Conservation (phyloP, 2,113 vertebrate genomes). For the Erythrolamprus reginae region DNA sequence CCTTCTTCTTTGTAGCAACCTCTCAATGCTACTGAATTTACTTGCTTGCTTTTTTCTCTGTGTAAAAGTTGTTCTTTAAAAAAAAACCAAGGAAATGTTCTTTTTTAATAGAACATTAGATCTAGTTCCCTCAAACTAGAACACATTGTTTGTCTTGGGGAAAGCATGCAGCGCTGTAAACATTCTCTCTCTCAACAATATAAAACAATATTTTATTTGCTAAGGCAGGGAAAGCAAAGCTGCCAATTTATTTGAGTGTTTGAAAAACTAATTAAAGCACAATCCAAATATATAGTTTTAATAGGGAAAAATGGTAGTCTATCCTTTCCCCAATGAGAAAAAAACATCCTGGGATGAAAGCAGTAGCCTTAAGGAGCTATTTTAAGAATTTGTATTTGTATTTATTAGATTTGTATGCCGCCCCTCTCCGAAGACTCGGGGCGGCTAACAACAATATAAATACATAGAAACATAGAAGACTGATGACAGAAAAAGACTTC, state of each 20-base stretch:
- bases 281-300: background rate
- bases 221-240: background rate
- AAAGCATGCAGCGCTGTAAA: background rate
- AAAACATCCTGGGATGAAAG: background rate
- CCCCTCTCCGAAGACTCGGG: too few species aligned
- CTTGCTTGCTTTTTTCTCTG: too few species aligned
- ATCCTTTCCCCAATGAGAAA: background rate
- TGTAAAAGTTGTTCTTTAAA: background rate
- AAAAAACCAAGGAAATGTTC: background rate
- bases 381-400: too few species aligned
- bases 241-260: background rate
- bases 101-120: background rate
- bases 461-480: too few species aligned
- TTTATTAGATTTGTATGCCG: too few species aligned
- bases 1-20: too few species aligned
- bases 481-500: too few species aligned
- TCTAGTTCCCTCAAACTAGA: background rate
- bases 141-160: background rate
- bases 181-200: too few species aligned
- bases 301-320: accelerated
- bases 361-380: background rate
- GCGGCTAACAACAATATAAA: too few species aligned
- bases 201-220: background rate
- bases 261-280: background rate
- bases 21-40: too few species aligned